A percentile compares a stretch with the other conserved stretches of the same genome.
phyloP scores from a whole-genome alignment of 2,888 invertebrate genomes.

The Agonum fuliginosum region DNA sequence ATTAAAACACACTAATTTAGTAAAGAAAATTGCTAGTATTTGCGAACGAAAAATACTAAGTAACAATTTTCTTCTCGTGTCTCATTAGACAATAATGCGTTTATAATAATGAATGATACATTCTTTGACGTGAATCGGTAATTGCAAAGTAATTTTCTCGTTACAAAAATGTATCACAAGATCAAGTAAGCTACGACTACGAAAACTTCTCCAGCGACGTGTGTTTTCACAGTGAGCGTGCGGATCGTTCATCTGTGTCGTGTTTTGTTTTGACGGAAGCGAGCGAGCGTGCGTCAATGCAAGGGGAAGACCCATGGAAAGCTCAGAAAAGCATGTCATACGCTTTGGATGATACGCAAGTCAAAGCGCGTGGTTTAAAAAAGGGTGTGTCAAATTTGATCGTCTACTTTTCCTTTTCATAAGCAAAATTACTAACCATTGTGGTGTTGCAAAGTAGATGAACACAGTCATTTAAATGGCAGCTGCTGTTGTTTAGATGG shows the following conservation, averaged over 20 bases:
- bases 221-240: background rate
- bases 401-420: no score
- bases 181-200: background rate
- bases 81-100: background rate
- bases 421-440: no score
- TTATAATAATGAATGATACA: slow-evolving; percentile 2
- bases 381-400: background rate
- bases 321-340: background rate
- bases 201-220: background rate
- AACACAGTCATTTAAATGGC: no score
- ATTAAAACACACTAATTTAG: background rate
- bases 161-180: background rate
- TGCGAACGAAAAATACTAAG: background rate
- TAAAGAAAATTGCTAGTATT: background rate
- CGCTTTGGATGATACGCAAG: background rate
- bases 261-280: slow-evolving; percentile 15
- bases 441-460: no score
- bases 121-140: background rate
- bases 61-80: background rate
- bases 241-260: slow-evolving; percentile 6
- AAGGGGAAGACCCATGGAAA: slow-evolving; percentile 15
- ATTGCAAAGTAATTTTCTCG: background rate
- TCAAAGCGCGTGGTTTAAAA: background rate
- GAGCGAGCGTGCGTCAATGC: background rate
- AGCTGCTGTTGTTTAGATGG: no score